Evolutionary conservation across 2,888 invertebrate species (phyloP), one percentile per base, ranked within the genome.

Genomic region (Mesoligia furuncula): DNA sequence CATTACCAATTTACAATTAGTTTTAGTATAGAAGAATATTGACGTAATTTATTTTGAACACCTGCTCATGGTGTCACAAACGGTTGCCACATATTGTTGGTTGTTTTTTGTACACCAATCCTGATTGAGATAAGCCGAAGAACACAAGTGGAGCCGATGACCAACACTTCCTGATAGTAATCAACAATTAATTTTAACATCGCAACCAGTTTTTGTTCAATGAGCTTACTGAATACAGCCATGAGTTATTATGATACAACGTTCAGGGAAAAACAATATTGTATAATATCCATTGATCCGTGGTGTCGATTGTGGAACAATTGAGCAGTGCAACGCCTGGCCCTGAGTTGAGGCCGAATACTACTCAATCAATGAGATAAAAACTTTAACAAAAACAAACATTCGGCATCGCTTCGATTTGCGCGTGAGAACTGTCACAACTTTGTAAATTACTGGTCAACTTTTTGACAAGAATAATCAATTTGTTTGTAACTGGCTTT

Each of bases 131-230:
- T 86, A 77, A 85, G 72, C 77, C 75, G 71, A 81, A 78, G 75
- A 81, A 85, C 83, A 85, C 77, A 80, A 75, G 81, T 83, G 77
- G 78, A 87, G 85, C 87, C 88, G 87, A 90, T 91, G 89, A 89
- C 89, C 86, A 83, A 89, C 84, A 91, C 92, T 93, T 94, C 93
- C 93, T 93, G 95, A 94, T 95, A 94, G 75, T 89, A 89, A 95
- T 95, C 94, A 91, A 91, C 91, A 94, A 94, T 95, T 94, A 94
- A 94, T 92, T 91, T 92, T 86, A 87, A 92, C 91, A 92, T 91
- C 87, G 90, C 88, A 85, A 90, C 85, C 84, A 90, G 90, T 92
- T 94, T 94, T 94, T 94, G 91, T 90, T 83, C 48, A 73, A 87
- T 85, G 84, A 88, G 85, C 87, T 88, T 84, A 87, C 89, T 88